Evolutionary conservation across 2,113 vertebrate species (phyloP), one percentile per base, ranked within the genome.

Genomic region (Podarcis muralis): DNA sequence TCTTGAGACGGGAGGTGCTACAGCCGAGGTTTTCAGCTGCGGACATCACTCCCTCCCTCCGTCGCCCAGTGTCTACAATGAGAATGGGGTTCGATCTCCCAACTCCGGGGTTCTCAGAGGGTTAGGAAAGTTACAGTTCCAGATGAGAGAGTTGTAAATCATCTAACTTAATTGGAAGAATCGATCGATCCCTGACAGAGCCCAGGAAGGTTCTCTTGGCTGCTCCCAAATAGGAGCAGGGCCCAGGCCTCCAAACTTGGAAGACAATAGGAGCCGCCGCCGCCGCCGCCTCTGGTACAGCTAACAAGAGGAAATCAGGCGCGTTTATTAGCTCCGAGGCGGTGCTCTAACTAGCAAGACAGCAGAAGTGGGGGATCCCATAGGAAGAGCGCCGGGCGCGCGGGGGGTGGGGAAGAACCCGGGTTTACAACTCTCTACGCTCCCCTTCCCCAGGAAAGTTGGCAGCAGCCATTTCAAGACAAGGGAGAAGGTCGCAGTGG

Each of bases 111-210:
- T 32, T 53, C 72, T 83, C 87, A 30, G 18, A 84, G 87, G 81
- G 81, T 53, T 37, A 35, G 62, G n/a, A 69, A 84, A 88, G 87
- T 84, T 88, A 48, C 87, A 88, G 57, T 83, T 57, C 43, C 81
- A 84, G 81, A 11, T 72, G n/a, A 23, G 85, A 69, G 85, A 72
- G 80, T 35, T 62, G 72, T 87, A 83, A 83, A 83, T 83, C 80
- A 78, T 62, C 72, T 66, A 12, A 62, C 43, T 83, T 83, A 87
- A 87, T 77, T 90, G 85, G 74, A 83, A n/a, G 81, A 53, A 68
- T 68, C 87, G 40, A 88, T 88, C 82, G 87, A 88, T 88, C 59
- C 74, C 87, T 84, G 87, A 37, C 87, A 84, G 84, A 69, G 65
- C 81, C 65, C 40, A 7, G 81, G 87, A 78, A 78, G 87, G n/a